These are phyloP conservation scores for Cossypha polioptera DNA, from an alignment of 2,797 vertebrate species.

Conservation along the genomic window DNA sequence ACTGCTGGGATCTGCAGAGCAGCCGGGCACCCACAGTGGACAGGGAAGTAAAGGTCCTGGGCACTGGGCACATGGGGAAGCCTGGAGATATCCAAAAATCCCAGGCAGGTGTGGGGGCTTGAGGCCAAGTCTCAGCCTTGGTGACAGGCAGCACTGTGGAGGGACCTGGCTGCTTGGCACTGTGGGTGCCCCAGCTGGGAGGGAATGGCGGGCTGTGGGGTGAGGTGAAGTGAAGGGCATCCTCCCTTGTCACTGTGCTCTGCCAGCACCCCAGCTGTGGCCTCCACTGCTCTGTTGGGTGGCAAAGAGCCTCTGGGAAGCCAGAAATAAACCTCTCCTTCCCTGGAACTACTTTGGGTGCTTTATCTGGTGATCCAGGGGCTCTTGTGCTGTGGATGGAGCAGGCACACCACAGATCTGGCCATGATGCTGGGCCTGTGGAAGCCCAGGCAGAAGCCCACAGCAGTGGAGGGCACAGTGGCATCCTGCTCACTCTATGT, in stretches of 20 bases:
- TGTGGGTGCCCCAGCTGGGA: background rate
- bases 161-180: fast-evolving
- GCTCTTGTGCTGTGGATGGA: background rate
- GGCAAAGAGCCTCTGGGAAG: background rate
- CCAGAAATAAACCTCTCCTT: slow-evolving; percentile 5
- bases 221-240: background rate
- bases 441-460: background rate
- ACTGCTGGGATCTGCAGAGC: background rate
- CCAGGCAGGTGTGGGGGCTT: fast-evolving
- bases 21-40: fast-evolving
- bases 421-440: fast-evolving
- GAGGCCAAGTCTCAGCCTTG: background rate
- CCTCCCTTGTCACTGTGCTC: background rate
- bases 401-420: background rate
- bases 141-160: fast-evolving
- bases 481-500: fast-evolving
- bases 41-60: background rate
- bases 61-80: fast-evolving
- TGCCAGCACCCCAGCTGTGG: fast-evolving
- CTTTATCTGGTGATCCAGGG: background rate
- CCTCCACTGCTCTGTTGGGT: background rate
- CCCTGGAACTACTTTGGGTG: background rate
- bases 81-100: background rate
- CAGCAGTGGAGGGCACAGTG: background rate
- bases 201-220: fast-evolving